Conservation (phyloP, 2,113 vertebrate genomes). For the Halcyon senegalensis region DNA sequence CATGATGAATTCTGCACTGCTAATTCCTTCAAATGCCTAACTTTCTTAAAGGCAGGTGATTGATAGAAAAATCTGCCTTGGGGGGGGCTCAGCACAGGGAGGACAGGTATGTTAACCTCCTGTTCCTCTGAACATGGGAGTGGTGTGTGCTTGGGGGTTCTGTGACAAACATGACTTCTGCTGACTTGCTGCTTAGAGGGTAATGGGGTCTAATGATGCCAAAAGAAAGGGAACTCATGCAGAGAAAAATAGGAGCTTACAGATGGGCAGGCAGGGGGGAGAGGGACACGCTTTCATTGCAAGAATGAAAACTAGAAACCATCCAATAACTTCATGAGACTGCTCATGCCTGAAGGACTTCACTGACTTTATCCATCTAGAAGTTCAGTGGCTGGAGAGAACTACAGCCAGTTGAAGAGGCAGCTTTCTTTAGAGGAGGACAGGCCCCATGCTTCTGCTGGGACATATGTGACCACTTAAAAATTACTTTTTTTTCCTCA, state of each 20-base stretch:
- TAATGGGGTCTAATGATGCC: not conserved
- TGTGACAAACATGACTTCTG: not conserved
- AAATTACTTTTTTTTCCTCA: not conserved
- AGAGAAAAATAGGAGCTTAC: not conserved
- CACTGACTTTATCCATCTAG: not conserved
- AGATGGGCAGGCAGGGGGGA: rapidly evolving
- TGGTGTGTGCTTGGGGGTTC: not conserved
- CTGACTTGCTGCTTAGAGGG: not conserved
- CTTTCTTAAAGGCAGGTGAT: not conserved
- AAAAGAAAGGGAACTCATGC: not conserved
- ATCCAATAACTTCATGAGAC: not conserved
- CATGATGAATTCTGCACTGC: not conserved
- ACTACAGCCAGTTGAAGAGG: not conserved
- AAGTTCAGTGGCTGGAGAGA: not conserved
- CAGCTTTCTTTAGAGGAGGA: not conserved
- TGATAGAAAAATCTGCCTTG: not conserved
- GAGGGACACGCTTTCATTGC: not conserved
- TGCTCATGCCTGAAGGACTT: not conserved
- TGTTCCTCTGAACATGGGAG: not conserved
- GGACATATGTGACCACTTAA: not conserved
- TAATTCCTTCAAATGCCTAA: not conserved
- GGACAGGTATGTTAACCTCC: not conserved
- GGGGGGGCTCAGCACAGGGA: not conserved
- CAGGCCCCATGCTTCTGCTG: not conserved
- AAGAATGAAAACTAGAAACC: not conserved